Conservation (phyloP, 2,113 vertebrate species). For the Tympanuchus pallidicinctus region DNA sequence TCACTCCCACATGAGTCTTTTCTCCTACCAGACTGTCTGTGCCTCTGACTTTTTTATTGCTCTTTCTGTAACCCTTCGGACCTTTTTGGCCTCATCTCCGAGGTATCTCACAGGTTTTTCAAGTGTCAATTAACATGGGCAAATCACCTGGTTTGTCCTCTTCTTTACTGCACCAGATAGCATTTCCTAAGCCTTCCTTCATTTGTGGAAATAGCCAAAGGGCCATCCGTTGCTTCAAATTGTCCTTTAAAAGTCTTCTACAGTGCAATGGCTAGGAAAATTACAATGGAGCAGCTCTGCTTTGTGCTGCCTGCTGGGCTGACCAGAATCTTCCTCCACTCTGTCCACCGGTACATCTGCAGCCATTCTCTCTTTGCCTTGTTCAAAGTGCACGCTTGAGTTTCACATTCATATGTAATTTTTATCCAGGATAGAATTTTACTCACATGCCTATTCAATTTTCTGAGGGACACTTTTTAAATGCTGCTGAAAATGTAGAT, state of each 20-base stretch:
- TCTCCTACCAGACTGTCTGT: background rate
- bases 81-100: background rate
- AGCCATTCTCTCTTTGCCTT: background rate
- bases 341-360: background rate
- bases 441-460: rapidly evolving
- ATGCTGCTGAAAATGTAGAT: background rate
- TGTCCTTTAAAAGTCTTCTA: background rate
- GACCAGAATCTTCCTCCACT: background rate
- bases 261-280: background rate
- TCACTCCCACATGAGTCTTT: background rate
- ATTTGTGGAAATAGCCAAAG: background rate
- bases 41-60: background rate
- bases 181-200: background rate
- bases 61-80: background rate
- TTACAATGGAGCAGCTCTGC: background rate
- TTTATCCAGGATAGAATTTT: background rate
- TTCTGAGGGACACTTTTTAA: background rate
- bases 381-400: background rate
- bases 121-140: slow-evolving; percentile 11
- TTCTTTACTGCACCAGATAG: background rate
- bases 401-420: background rate
- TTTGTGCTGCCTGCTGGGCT: background rate
- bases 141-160: background rate
- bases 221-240: background rate
- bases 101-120: background rate